Evolutionary conservation across 37 sponge, comb jelly and placozoan species (phyloP), one percentile per base, ranked within the genome.

Genomic region (Halichondria panicea): DNA sequence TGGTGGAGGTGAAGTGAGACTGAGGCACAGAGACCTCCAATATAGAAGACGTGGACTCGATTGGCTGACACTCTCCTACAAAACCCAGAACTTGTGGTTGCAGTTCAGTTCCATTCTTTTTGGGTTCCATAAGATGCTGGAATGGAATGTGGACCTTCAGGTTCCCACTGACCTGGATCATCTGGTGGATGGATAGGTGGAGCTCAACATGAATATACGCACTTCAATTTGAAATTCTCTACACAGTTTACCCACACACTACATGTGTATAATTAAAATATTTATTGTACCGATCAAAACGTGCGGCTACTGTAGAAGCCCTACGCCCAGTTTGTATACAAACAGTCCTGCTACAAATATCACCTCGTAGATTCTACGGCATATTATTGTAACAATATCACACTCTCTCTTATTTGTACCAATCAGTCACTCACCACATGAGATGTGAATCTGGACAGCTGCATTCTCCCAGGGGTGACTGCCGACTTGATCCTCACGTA

Each of bases 21-120:
- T 81, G 81, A 2, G 78, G 77, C 3, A 88, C 55, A 25, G 72
- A 55, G 33, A 88, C 1, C 73, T 88, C 89, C 25, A 88, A 44
- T 33, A 88, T 82, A 37, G 83, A 78, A 1, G 65, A 24, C 6
- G 72, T 42, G 33, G 78, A 72, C 50, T 88, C 84, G 27, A 88
- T 88, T 11, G 56, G 68, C 5, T 74, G 63, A 57, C 89, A 88
- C 55, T 88, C 89, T 0, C 65, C 89, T n/a, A 88, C 60, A 15
- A 88, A 68, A 30, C 89, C 89, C 0, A 88, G 25, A 3, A 80
- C 82, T 34, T 61, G 35, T n/a, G 30, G 30, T 35, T 48, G 50
- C 36, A 13, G 25, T 55, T 52, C 61, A 68, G 37, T 39, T 61
- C 25, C 28, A 27, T 22, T 1, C 24, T 74, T 45, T 8, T 60